phyloP scores from a whole-genome alignment of 1,140 invertebrate genomes.

The Bombus pyrosoma region DNA sequence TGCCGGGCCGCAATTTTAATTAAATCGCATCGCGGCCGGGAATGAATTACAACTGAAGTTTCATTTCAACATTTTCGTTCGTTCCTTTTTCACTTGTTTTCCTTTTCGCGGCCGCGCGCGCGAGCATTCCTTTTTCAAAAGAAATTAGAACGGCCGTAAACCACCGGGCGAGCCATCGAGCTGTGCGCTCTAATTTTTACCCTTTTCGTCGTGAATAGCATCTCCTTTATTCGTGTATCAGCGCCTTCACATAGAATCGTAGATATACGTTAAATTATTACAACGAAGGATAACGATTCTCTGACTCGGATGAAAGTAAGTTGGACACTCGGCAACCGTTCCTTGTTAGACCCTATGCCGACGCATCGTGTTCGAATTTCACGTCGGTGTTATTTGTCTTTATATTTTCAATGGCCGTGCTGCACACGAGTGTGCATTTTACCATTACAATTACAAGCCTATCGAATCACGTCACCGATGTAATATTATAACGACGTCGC shows the following conservation, averaged over 20 bases:
- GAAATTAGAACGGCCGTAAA: conserved; percentile 26
- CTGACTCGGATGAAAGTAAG: not conserved
- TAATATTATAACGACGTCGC: not conserved
- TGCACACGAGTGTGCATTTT: too few relatives aligned
- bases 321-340: not conserved
- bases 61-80: conserved; percentile 47
- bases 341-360: not conserved
- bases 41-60: conserved; percentile 55
- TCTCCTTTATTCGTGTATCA: not conserved
- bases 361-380: not conserved
- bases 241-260: not conserved
- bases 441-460: not conserved
- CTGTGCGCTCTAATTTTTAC: conserved; percentile 34
- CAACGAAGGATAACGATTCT: not conserved
- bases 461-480: not conserved
- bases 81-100: not conserved
- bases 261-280: not conserved
- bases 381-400: not conserved
- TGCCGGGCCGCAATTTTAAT: conserved; percentile 45
- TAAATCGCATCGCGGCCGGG: conserved; percentile 47
- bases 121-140: not conserved
- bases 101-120: not conserved
- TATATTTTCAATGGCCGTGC: not conserved
- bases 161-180: conserved; percentile 31
- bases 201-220: conserved; percentile 15